These are phyloP conservation scores for Origma solitaria DNA, from an alignment of 2,113 vertebrate genomes.

Conservation along the genomic window DNA sequence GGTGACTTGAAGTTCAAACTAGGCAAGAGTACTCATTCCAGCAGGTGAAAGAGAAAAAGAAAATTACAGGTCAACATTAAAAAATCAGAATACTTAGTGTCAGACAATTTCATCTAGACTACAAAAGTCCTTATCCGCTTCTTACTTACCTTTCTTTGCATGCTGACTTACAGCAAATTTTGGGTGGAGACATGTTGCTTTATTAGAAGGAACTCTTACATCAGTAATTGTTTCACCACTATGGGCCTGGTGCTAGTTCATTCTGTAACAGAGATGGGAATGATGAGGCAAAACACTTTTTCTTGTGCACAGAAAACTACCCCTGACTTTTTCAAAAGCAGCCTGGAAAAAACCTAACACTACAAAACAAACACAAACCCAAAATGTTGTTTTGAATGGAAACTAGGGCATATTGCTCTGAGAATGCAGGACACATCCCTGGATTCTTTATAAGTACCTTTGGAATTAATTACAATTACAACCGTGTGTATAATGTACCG, in stretches of 20 bases:
- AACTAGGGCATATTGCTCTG: background rate
- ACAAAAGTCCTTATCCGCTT: background rate
- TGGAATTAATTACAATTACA: background rate
- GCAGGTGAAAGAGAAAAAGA: background rate
- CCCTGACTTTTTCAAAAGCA: background rate
- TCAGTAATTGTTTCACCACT: background rate
- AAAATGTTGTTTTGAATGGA: background rate
- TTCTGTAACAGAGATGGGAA: background rate
- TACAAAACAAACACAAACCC: rapidly evolving
- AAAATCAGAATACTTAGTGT: background rate
- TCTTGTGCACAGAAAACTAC: background rate
- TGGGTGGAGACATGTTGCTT: background rate
- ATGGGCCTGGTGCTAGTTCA: background rate
- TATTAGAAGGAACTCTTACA: background rate
- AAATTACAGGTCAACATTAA: background rate
- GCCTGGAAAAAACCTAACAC: rapidly evolving
- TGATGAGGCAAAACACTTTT: background rate
- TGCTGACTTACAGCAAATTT: background rate
- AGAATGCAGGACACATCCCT: background rate
- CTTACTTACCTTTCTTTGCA: background rate
- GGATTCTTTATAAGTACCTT: background rate
- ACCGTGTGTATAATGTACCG: background rate
- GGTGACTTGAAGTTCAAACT: background rate
- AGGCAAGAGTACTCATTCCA: background rate
- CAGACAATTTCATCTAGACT: background rate